A percentile compares a stretch with the other conserved stretches of the same genome.
These are phyloP conservation scores for Papilio elwesi DNA, from an alignment of 2,888 invertebrate species.

Conservation along the genomic window DNA sequence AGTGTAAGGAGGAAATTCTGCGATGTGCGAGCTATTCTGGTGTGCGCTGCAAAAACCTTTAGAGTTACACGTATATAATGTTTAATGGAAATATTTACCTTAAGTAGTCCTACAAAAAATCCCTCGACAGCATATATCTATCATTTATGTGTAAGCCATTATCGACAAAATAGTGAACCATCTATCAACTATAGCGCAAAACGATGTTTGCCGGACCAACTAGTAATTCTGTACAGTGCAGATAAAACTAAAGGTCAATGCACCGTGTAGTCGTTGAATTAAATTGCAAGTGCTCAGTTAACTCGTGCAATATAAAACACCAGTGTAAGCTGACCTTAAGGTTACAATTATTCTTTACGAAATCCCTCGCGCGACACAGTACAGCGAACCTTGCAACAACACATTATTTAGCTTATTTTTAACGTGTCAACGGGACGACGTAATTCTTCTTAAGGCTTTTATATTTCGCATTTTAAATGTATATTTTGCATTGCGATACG, in stretches of 20 bases:
- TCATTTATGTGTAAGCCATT: too few species aligned
- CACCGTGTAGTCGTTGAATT: constrained; percentile 10
- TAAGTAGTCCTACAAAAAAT: too few species aligned
- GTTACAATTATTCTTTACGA: constrained; percentile 24
- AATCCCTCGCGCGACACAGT: constrained; percentile 7
- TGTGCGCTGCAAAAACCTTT: too few species aligned
- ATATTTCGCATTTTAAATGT: constrained; percentile 15
- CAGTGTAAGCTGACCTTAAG: constrained; percentile 29
- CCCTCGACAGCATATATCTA: too few species aligned
- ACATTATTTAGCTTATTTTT: constrained; percentile 35
- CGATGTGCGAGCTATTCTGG: too few species aligned
- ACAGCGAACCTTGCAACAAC: constrained; percentile 20
- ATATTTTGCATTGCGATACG: constrained; percentile 33
- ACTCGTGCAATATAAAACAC: constrained; percentile 23
- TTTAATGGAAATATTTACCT: too few species aligned
- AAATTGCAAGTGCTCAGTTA: constrained; percentile 30
- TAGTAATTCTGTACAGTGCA: background rate
- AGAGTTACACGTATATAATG: too few species aligned
- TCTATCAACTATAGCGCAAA: too few species aligned
- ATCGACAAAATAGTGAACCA: too few species aligned
- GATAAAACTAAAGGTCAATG: constrained; percentile 21
- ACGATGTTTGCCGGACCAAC: too few species aligned
- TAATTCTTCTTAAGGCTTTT: constrained; percentile 34
- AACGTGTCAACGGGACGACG: constrained; percentile 17
- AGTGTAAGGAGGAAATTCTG: too few species aligned